A percentile compares a stretch with the other conserved stretches of the same genome.
phyloP scores from a whole-genome alignment of 2,888 invertebrate genomes.

The Drosophila bunnanda region DNA sequence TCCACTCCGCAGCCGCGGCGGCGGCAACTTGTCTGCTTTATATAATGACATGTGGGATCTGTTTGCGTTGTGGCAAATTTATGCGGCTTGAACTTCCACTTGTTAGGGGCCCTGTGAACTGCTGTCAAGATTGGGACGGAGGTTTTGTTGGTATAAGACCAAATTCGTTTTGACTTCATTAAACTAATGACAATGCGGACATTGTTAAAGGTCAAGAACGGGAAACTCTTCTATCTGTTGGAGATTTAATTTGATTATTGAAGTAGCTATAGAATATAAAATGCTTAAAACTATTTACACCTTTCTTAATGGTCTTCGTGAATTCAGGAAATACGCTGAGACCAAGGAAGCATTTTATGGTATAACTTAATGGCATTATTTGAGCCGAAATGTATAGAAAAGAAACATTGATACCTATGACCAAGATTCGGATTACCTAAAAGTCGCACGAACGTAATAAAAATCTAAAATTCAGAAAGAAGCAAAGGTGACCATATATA shows the following conservation, averaged over 20 bases:
- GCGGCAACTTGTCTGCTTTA: conserved; percentile 34
- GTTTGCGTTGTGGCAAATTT: conserved; percentile 32
- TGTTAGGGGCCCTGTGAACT: conserved; percentile 18
- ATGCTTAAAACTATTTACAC: not conserved
- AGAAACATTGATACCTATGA: not conserved
- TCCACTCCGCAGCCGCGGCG: conserved; percentile 36
- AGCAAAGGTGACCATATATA: too few species aligned
- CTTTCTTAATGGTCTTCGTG: not conserved
- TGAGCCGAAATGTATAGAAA: not conserved
- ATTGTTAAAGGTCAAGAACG: conserved; percentile 22
- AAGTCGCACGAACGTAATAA: not conserved
- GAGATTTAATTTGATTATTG: not conserved
- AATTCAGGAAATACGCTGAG: not conserved
- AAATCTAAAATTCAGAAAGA: not conserved
- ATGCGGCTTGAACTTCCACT: conserved; percentile 35
- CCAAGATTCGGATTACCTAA: not conserved
- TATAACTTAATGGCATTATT: not conserved
- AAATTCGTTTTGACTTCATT: conserved; percentile 1
- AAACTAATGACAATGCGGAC: conserved; percentile 7
- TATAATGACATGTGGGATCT: conserved; percentile 51
- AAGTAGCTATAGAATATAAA: not conserved
- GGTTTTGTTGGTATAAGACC: not conserved
- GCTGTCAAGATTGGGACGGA: conserved; percentile 7
- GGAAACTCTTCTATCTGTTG: not conserved
- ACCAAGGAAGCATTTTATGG: not conserved